phyloP scores from a whole-genome alignment of 2,888 invertebrate genomes.

The Eristalis tenax region DNA sequence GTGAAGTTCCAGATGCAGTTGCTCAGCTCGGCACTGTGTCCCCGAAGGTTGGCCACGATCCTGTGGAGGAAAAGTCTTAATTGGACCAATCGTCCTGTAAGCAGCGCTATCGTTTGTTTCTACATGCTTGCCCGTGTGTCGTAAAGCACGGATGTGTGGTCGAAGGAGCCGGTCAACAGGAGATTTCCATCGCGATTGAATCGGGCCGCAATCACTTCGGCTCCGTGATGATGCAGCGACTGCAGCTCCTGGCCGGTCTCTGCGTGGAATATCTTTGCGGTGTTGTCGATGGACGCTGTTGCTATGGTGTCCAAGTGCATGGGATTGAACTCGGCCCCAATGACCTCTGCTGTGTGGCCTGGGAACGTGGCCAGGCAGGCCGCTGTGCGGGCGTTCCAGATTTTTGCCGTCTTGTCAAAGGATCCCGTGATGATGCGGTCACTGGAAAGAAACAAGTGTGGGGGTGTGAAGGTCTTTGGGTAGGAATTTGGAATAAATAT shows the following conservation, averaged over 20 bases:
- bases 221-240: slow-evolving; percentile 86
- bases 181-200: slow-evolving; percentile 87
- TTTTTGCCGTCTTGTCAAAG: slow-evolving; percentile 89
- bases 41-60: slow-evolving; percentile 83
- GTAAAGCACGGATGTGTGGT: slow-evolving; percentile 89
- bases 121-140: slow-evolving; percentile 86
- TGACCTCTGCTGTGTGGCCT: slow-evolving; percentile 90
- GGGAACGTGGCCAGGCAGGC: slow-evolving; percentile 86
- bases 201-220: slow-evolving; percentile 88
- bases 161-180: slow-evolving; percentile 90
- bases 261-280: slow-evolving; percentile 87
- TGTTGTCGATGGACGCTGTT: slow-evolving; percentile 90
- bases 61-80: slow-evolving; percentile 78
- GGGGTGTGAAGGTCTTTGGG: neutral
- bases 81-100: neutral
- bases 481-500: neutral
- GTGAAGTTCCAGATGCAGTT: slow-evolving; percentile 87
- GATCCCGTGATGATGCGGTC: slow-evolving; percentile 89
- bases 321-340: slow-evolving; percentile 87
- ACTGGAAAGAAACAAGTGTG: slow-evolving; percentile 79
- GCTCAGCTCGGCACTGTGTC: slow-evolving; percentile 87
- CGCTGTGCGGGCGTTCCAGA: slow-evolving; percentile 88
- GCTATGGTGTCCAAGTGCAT: slow-evolving; percentile 84
- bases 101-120: neutral
- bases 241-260: slow-evolving; percentile 86